Base-by-base conservation (phyloP, 2,797 vertebrate genomes). In the Hippoglossus hippoglossus region DNA sequence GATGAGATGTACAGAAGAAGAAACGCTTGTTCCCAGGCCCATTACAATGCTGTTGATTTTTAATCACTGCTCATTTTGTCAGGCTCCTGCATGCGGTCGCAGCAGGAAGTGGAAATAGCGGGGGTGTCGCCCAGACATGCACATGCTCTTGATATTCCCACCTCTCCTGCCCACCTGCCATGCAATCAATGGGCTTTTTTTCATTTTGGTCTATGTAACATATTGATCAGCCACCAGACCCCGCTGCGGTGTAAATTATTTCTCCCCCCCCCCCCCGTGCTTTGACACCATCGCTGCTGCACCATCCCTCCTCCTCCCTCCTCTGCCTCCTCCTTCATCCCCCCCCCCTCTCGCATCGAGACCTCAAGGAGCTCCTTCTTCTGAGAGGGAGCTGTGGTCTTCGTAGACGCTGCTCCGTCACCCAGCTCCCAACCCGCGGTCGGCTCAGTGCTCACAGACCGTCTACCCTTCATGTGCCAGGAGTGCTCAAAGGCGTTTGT, bases 1-100 rank as follows among this genome's bases (percentile, higher is more conserved):
- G 24, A 24, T 22, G 12, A n/a, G 34, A 26, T 59, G 53, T 47
- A 57, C 31, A 71, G n/a, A 6, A 24, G 53, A 10, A 15, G 19
- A 34, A 39, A 4, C 44, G 16, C 18, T 19, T 7, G 0, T 86
- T 70, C 47, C 76, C 75, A 36, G 63, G 73, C 54, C 60, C 52
- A 68, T 85, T 74, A 70, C 58, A 21, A 18, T 53, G 41, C 52
- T 74, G 84, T 81, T 10, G 44, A 80, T 85, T 86, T 85, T 78
- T 87, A 86, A 85, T 87, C 74, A 71, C 75, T 46, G 61, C 76
- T 87, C 59, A 60, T 89, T 87, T 85, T 73, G 73, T 75, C 60
- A 44, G 52, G 31, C 70, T 79, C 57, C 69, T 63, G 67, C 53
- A 28, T 71, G 59, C 11, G 4, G 47, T 73, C 69, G 0, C 84